These are phyloP conservation scores for Xyrichtys novacula DNA, from an alignment of 2,797 vertebrate genomes.

Conservation along the genomic window DNA sequence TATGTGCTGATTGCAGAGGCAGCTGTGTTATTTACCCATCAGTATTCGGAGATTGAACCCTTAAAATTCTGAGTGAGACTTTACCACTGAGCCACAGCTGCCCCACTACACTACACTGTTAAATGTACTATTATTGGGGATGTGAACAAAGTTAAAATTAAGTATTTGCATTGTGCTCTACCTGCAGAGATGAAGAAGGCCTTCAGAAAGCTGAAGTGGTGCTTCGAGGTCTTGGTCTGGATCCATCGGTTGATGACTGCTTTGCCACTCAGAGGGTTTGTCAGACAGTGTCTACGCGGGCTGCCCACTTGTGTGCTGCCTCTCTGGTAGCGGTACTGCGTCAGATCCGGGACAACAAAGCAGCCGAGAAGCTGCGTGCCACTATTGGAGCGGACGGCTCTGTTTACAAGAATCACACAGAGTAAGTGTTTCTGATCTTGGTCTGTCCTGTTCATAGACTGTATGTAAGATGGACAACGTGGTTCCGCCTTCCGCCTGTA, in stretches of 20 bases:
- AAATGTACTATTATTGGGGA: too few species aligned
- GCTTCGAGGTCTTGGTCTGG: constrained; percentile 86
- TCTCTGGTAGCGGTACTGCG: constrained; percentile 89
- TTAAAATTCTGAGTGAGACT: too few species aligned
- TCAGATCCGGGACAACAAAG: constrained; percentile 95
- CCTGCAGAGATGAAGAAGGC: constrained; percentile 89
- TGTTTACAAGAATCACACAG: constrained; percentile 95
- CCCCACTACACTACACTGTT: too few species aligned
- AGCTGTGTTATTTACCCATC: too few species aligned
- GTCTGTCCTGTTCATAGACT: rapidly evolving
- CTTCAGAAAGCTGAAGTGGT: constrained; percentile 86
- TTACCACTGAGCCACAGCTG: too few species aligned
- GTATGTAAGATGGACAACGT: neutral
- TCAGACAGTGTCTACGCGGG: constrained; percentile 93
- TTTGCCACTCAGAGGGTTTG: constrained; percentile 90
- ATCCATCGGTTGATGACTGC: constrained; percentile 90
- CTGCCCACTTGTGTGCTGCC: constrained; percentile 91
- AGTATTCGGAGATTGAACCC: too few species aligned
- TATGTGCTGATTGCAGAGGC: too few species aligned
- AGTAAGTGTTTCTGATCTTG: constrained; percentile 84
- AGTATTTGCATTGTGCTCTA: neutral
- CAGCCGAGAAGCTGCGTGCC: constrained; percentile 87
- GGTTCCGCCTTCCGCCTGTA: too few species aligned
- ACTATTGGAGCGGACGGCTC: constrained; percentile 94
- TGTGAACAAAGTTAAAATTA: neutral